phyloP scores from a whole-genome alignment of 2,797 vertebrate genomes.

The Onychomys torridus region DNA sequence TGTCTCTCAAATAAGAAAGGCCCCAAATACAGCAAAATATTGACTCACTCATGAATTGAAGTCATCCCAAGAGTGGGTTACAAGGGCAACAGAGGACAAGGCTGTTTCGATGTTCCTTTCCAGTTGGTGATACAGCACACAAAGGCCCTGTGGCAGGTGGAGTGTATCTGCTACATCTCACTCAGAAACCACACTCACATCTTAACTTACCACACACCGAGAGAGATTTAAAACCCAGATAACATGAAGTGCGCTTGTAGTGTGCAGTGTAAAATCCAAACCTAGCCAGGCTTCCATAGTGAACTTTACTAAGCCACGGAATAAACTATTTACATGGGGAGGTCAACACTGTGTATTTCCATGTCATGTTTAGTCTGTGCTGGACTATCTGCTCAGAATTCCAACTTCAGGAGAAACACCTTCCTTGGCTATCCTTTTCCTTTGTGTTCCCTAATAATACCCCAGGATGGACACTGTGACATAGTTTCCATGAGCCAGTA shows the following conservation, averaged over 20 bases:
- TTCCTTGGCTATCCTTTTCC: neutral
- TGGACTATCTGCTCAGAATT: conserved; percentile 44
- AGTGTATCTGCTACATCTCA: fast-evolving
- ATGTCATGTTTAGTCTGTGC: conserved; percentile 79
- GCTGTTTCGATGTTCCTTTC: neutral
- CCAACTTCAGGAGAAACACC: conserved; percentile 62
- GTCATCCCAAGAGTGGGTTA: neutral
- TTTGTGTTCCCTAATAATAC: neutral
- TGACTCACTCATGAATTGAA: neutral
- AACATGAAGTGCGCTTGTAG: neutral
- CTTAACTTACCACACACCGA: neutral
- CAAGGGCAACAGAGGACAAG: neutral
- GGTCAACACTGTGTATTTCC: conserved; percentile 44
- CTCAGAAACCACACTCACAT: neutral
- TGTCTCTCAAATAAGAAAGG: neutral
- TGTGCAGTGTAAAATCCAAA: neutral
- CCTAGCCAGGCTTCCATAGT: neutral
- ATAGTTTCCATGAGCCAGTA: neutral
- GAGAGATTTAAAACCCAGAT: neutral
- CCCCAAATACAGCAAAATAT: neutral
- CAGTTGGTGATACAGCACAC: neutral
- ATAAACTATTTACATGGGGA: conserved; percentile 73
- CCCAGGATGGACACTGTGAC: neutral
- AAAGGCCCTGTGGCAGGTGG: neutral
- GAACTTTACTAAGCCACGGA: conserved; percentile 40